Percentiles rank a stretch among this genome's conserved stretches.
Evolutionary conservation across 2,797 vertebrate genomes (phyloP).

Genomic region (Enteromius trimaculatus): DNA sequence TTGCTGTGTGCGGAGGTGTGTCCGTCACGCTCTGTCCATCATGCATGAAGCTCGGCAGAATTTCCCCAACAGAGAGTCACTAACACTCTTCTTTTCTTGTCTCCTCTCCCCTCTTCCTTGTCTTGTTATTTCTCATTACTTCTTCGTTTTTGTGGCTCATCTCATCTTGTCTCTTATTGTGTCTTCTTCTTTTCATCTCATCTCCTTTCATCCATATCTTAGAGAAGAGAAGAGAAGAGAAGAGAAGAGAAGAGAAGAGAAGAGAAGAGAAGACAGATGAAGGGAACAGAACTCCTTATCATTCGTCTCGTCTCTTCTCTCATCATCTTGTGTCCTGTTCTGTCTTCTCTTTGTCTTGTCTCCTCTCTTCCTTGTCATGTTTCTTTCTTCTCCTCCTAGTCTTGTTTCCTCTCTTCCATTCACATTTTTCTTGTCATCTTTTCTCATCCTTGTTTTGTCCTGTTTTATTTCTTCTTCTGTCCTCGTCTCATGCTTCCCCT

Average conservation of each 20-base stretch:
- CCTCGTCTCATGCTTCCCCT: background rate
- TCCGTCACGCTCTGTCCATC: slow-evolving; percentile 36
- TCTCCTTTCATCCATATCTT: background rate
- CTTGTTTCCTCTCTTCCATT: background rate
- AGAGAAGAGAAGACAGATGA: too few species aligned
- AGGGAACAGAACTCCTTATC: too few species aligned
- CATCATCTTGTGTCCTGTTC: background rate
- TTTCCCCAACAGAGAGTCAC: background rate
- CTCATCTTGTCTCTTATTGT: background rate
- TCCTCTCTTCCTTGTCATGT: background rate
- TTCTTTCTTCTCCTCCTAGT: background rate
- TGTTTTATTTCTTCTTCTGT: background rate
- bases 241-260: too few species aligned
- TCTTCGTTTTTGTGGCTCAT: background rate
- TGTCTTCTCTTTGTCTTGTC: background rate
- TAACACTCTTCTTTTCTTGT: background rate
- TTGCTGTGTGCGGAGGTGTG: slow-evolving; percentile 38
- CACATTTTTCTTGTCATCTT: background rate
- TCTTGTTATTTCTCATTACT: background rate
- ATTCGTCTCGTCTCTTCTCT: background rate
- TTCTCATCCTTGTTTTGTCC: background rate
- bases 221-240: too few species aligned
- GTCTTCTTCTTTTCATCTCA: background rate
- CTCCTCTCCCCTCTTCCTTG: background rate
- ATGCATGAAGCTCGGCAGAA: slow-evolving; percentile 23